Conservation (phyloP, 1,140 invertebrate genomes). For the Drosophila kohkoa region DNA sequence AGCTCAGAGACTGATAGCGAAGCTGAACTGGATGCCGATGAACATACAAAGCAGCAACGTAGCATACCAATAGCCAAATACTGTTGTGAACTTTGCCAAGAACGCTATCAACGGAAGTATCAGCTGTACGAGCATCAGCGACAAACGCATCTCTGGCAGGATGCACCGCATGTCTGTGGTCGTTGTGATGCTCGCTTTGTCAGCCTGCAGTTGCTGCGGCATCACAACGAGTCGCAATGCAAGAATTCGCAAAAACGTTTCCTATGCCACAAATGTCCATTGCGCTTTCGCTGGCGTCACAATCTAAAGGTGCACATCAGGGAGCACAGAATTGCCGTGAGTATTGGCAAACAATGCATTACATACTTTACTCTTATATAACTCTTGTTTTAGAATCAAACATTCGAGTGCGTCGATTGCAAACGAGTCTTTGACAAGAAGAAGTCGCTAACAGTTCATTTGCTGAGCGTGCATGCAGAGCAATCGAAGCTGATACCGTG, state of each 20-base stretch:
- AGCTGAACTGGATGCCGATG: conserved; percentile 47
- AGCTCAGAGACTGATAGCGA: conserved; percentile 73
- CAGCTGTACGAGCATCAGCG: conserved; percentile 75
- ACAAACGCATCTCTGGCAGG: conserved; percentile 62
- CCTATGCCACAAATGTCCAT: conserved; percentile 73
- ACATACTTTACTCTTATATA: background rate
- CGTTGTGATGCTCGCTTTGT: conserved; percentile 75
- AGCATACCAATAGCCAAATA: conserved; percentile 50
- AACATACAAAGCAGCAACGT: conserved; percentile 30
- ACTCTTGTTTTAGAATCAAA: conserved; percentile 56
- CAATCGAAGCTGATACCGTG: conserved; percentile 85
- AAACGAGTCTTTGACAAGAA: conserved; percentile 85
- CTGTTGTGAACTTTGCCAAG: conserved; percentile 85
- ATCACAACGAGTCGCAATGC: conserved; percentile 75
- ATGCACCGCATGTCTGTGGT: conserved; percentile 70
- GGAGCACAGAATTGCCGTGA: conserved; percentile 68
- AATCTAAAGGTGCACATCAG: conserved; percentile 71
- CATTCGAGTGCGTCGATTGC: conserved; percentile 85
- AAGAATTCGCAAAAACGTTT: conserved; percentile 75
- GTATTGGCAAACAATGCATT: background rate
- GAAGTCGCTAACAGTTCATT: conserved; percentile 85
- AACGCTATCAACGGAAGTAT: conserved; percentile 83
- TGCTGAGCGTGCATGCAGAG: conserved; percentile 84
- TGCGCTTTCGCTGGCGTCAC: conserved; percentile 79
- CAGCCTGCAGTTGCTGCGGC: conserved; percentile 58